Evolutionary conservation across 1,140 invertebrate species (phyloP).

Genomic region (Phenacoccus solenopsis): DNA sequence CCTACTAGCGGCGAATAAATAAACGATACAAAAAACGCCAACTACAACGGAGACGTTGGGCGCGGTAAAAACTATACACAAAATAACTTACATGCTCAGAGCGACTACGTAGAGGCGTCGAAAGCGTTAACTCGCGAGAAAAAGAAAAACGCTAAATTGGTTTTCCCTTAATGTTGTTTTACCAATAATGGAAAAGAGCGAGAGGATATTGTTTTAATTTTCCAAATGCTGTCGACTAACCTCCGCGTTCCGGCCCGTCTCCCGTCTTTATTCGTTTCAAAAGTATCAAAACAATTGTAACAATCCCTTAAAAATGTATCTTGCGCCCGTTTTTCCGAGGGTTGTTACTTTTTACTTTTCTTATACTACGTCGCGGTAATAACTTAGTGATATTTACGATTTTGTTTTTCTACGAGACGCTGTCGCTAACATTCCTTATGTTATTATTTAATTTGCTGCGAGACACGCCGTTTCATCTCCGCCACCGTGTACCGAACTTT

Average conservation of each 20-base stretch:
- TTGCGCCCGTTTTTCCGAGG: not conserved
- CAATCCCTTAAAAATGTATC: slow-evolving; percentile 11
- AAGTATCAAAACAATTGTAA: slow-evolving; percentile 13
- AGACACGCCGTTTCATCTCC: not conserved
- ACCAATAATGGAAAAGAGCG: slow-evolving; percentile 10
- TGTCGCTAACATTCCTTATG: slow-evolving; percentile 15
- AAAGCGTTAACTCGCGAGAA: not conserved
- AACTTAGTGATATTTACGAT: slow-evolving; percentile 17
- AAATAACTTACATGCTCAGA: not conserved
- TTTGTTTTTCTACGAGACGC: slow-evolving; percentile 10
- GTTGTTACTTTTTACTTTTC: slow-evolving; percentile 3
- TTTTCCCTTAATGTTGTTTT: slow-evolving; percentile 14
- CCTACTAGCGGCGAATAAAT: not conserved
- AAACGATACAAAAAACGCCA: not conserved
- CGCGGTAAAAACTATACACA: not conserved
- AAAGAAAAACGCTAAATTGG: slow-evolving; percentile 3
- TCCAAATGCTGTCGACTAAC: slow-evolving; percentile 11
- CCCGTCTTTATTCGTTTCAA: not conserved
- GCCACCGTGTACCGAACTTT: not conserved
- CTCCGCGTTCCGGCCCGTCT: not conserved
- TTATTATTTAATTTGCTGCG: slow-evolving; percentile 12
- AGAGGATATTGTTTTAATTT: slow-evolving; percentile 13
- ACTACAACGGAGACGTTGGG: no score
- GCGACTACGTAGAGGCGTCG: not conserved
- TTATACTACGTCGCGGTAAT: slow-evolving; percentile 10